These are phyloP conservation scores for Carassius auratus DNA, from an alignment of 2,113 vertebrate species.

Conservation along the genomic window DNA sequence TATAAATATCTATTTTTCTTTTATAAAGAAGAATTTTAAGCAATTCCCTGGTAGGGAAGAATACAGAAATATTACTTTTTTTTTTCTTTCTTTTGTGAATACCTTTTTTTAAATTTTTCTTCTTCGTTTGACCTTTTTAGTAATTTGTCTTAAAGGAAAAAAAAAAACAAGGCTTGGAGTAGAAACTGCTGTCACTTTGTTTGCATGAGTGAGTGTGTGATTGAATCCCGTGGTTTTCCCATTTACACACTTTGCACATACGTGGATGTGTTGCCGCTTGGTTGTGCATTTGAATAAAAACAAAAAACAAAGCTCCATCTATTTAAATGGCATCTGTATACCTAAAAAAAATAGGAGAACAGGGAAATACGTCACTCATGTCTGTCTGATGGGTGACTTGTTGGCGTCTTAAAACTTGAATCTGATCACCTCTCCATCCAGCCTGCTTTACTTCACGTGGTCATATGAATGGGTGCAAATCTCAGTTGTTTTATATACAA, in stretches of 20 bases:
- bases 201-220: conserved; percentile 35
- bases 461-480: background rate
- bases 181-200: conserved; percentile 40
- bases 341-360: background rate
- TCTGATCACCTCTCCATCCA: conserved; percentile 25
- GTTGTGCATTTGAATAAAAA: conserved; percentile 43
- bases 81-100: conserved; percentile 47
- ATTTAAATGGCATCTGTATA: conserved; percentile 13
- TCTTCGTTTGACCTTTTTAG: conserved; percentile 36
- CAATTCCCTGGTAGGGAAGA: conserved; percentile 73
- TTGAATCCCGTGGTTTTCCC: background rate
- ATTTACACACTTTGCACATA: background rate
- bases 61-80: conserved; percentile 48
- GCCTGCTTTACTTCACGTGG: conserved; percentile 22
- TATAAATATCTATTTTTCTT: conserved; percentile 77
- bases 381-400: background rate
- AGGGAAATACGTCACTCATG: background rate
- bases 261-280: conserved; percentile 25
- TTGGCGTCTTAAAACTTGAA: conserved; percentile 32
- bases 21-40: conserved; percentile 83
- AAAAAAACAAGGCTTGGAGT: conserved; percentile 31
- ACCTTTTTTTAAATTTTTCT: background rate
- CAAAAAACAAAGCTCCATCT: background rate
- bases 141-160: conserved; percentile 24
- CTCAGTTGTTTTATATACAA: background rate